Conservation (phyloP, 2,113 vertebrate species). For the Rynchops niger region DNA sequence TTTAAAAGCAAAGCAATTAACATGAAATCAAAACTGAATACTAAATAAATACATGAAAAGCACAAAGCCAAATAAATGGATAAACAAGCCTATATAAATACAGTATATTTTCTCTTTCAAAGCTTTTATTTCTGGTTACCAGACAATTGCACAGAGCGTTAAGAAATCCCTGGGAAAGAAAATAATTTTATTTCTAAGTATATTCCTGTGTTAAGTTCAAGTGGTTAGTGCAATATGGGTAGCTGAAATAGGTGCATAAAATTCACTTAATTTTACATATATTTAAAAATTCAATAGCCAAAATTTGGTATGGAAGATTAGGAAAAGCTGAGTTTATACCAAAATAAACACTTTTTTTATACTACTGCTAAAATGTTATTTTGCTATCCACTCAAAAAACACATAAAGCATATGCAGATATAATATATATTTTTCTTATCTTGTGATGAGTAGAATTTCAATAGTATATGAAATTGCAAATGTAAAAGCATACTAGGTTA, state of each 20-base stretch:
- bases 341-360: background rate
- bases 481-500: background rate
- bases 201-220: background rate
- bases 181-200: background rate
- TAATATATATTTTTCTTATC: background rate
- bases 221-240: background rate
- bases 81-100: background rate
- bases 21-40: background rate
- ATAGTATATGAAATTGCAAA: background rate
- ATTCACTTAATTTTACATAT: background rate
- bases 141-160: background rate
- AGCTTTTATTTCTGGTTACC: background rate
- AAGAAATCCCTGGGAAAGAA: background rate
- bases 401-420: background rate
- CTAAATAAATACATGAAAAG: background rate
- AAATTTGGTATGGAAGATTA: background rate
- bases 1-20: conserved; percentile 37
- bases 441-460: background rate
- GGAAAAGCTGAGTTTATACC: background rate
- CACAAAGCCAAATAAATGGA: background rate
- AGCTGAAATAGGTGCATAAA: background rate
- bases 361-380: background rate
- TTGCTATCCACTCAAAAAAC: background rate
- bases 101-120: background rate
- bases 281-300: background rate